A percentile compares a stretch with the other conserved stretches of the same genome.
These are phyloP conservation scores for Xenops minutus DNA, from an alignment of 2,797 vertebrate genomes.

Conservation along the genomic window DNA sequence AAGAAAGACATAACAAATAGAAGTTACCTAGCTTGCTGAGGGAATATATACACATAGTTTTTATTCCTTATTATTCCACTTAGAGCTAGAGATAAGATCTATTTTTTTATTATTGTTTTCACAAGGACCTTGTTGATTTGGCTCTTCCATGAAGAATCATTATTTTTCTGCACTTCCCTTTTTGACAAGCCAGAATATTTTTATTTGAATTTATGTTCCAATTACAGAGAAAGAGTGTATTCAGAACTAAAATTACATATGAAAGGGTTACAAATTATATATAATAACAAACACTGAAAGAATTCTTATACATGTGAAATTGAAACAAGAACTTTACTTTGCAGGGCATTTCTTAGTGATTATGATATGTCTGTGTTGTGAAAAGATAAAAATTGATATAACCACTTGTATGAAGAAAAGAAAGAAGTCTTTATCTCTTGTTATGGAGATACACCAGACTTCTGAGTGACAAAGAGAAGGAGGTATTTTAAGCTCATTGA, in stretches of 20 bases:
- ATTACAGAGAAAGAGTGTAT: background rate
- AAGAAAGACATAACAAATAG: background rate
- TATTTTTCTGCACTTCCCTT: background rate
- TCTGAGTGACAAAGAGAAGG: background rate
- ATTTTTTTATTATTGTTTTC: background rate
- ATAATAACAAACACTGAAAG: background rate
- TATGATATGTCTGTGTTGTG: background rate
- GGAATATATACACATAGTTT: background rate
- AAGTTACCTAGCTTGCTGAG: background rate
- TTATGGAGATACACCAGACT: background rate
- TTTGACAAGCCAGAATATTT: background rate
- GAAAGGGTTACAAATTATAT: background rate
- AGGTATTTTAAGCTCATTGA: background rate
- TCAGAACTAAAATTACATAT: background rate
- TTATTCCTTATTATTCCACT: background rate
- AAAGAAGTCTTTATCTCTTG: background rate
- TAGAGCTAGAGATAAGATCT: background rate
- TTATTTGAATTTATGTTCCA: background rate
- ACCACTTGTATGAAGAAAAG: background rate
- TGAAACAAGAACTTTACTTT: background rate
- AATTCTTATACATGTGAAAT: background rate
- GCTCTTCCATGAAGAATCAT: background rate
- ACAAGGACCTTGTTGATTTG: background rate
- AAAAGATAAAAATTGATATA: background rate
- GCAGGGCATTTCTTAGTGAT: background rate